phyloP scores from a whole-genome alignment of 1,140 invertebrate genomes.

The Argopecten irradians region DNA sequence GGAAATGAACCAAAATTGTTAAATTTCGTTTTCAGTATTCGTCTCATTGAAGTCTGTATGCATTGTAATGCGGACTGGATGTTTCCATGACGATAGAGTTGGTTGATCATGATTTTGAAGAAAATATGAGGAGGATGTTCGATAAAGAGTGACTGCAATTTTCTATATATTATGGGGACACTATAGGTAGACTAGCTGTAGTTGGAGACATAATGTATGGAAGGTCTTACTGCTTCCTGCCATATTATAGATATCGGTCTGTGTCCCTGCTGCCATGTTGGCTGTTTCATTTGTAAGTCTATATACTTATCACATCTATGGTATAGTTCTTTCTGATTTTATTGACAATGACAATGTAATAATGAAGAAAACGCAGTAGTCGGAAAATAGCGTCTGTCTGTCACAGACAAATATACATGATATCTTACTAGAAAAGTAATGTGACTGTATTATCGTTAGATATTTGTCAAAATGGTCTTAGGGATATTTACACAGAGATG shows the following conservation, averaged over 20 bases:
- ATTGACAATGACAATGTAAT: not conserved
- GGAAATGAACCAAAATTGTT: not conserved
- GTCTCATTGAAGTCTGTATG: not conserved
- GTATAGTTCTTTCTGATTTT: not conserved
- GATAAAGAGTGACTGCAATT: not conserved
- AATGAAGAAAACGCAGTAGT: not conserved
- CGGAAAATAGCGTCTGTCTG: too few relatives aligned
- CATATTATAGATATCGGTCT: not conserved
- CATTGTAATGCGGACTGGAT: not conserved
- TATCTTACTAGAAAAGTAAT: too few relatives aligned
- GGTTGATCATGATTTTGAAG: not conserved
- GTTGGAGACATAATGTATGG: not conserved
- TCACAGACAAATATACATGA: too few relatives aligned
- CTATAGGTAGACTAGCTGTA: not conserved
- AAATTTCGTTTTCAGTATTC: not conserved
- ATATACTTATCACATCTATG: not conserved
- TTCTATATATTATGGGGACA: not conserved
- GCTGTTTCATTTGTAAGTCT: not conserved
- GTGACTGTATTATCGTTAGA: too few relatives aligned
- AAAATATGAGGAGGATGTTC: not conserved
- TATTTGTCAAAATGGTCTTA: too few relatives aligned
- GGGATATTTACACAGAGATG: too few relatives aligned
- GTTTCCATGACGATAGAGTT: not conserved
- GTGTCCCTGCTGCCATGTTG: too few relatives aligned
- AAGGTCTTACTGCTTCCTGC: not conserved